Conservation (phyloP, 2,113 vertebrate species). For the Leptocoma aspasia region DNA sequence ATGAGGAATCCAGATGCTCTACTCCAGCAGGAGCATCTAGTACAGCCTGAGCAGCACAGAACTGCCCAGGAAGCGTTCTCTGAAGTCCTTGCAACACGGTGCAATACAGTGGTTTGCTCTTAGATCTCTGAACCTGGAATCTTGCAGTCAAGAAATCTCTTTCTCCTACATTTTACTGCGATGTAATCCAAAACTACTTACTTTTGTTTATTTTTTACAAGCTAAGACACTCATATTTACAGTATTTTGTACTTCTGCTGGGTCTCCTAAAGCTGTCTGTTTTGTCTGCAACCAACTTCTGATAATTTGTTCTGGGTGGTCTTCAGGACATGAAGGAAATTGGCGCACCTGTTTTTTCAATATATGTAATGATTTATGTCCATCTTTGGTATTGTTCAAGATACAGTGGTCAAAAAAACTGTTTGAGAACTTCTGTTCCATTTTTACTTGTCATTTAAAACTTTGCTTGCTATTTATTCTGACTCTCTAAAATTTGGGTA, state of each 20-base stretch:
- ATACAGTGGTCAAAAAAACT: not conserved
- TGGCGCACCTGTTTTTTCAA: not conserved
- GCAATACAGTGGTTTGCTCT: not conserved
- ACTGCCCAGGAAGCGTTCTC: not conserved
- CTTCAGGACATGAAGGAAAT: not conserved
- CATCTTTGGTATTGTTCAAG: not conserved
- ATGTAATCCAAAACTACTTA: not conserved
- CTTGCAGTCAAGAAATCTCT: not conserved
- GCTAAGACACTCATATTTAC: not conserved
- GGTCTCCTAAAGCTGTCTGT: not conserved
- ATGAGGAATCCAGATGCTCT: not conserved
- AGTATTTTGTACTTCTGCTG: not conserved
- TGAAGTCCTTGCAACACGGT: not conserved
- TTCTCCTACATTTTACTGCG: not conserved
- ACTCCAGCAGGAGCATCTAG: not conserved
- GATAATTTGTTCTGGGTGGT: not conserved
- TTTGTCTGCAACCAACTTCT: not conserved
- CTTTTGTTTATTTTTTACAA: not conserved
- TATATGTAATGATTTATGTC: not conserved
- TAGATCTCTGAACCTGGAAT: fast-evolving
- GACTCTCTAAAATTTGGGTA: not conserved
- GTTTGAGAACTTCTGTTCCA: not conserved
- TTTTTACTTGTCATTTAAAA: not conserved
- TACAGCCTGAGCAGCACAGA: not conserved
- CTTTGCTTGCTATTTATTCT: not conserved